Conservation (phyloP, 2,797 vertebrate genomes). For the Siniperca scherzeri region DNA sequence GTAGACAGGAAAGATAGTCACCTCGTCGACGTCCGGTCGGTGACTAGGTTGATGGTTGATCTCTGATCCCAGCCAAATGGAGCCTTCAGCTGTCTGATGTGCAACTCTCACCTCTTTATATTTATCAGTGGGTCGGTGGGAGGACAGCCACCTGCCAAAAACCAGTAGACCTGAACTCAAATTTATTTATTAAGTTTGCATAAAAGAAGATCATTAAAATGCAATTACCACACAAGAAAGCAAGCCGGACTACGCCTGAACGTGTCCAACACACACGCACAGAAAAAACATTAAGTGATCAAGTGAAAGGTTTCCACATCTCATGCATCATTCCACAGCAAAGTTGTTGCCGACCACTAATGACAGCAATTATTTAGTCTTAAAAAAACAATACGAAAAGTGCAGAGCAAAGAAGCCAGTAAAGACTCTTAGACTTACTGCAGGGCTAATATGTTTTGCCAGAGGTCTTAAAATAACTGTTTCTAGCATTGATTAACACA, state of each 20-base stretch:
- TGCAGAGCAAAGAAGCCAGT: neutral
- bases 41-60: slow-evolving; percentile 7
- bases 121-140: slow-evolving; percentile 65
- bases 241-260: slow-evolving; percentile 64
- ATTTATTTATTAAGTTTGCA: slow-evolving; percentile 85
- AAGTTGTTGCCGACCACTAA: slow-evolving; percentile 56
- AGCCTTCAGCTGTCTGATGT: slow-evolving; percentile 38
- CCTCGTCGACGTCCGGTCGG: neutral
- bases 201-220: slow-evolving; percentile 88
- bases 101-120: slow-evolving; percentile 55
- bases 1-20: neutral
- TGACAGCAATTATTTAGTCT: slow-evolving; percentile 59
- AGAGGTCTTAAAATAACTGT: slow-evolving; percentile 28
- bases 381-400: slow-evolving; percentile 22
- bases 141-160: slow-evolving; percentile 83
- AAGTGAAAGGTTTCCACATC: slow-evolving; percentile 46
- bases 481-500: slow-evolving; percentile 31
- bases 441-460: slow-evolving; percentile 11
- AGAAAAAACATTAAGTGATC: slow-evolving; percentile 24
- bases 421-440: neutral
- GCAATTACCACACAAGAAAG: slow-evolving; percentile 83
- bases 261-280: slow-evolving; percentile 33
- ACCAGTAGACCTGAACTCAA: slow-evolving; percentile 78
- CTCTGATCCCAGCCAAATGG: slow-evolving; percentile 43
- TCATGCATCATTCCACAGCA: slow-evolving; percentile 57